These are phyloP conservation scores for Scaptomyza graminum DNA, from an alignment of 1,140 invertebrate species.

Conservation along the genomic window DNA sequence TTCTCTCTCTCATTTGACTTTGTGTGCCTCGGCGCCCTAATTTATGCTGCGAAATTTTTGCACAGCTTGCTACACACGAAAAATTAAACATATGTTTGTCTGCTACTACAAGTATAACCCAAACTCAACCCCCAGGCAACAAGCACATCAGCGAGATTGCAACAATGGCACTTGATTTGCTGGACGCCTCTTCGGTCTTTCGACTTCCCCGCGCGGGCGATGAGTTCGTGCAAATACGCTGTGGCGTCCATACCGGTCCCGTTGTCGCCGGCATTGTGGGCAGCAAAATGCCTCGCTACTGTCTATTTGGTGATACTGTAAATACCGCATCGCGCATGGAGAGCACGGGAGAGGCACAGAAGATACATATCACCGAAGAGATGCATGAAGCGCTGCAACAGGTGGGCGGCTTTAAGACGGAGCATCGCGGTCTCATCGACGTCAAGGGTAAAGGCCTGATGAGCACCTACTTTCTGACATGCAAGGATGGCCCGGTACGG, in stretches of 20 bases:
- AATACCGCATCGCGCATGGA: slow-evolving; percentile 93
- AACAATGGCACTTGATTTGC: slow-evolving; percentile 92
- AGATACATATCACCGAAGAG: slow-evolving; percentile 95
- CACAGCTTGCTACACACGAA: neutral
- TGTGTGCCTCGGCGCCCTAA: slow-evolving; percentile 57
- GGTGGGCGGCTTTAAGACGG: slow-evolving; percentile 92
- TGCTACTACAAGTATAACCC: neutral
- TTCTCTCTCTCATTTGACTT: too few species aligned
- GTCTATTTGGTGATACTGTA: slow-evolving; percentile 93
- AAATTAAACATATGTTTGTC: slow-evolving; percentile 39
- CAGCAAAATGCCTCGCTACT: slow-evolving; percentile 93
- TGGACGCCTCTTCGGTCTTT: slow-evolving; percentile 91
- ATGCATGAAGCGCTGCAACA: slow-evolving; percentile 92
- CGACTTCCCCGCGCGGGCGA: slow-evolving; percentile 88
- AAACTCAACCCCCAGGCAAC: slow-evolving; percentile 85
- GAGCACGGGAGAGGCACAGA: slow-evolving; percentile 91
- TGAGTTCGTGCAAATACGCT: slow-evolving; percentile 88
- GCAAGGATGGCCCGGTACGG: slow-evolving; percentile 88
- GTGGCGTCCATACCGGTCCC: slow-evolving; percentile 90
- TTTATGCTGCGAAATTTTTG: slow-evolving; percentile 58
- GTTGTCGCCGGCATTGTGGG: slow-evolving; percentile 91
- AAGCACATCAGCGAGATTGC: slow-evolving; percentile 94
- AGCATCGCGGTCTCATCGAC: slow-evolving; percentile 91
- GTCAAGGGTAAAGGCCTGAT: slow-evolving; percentile 96
- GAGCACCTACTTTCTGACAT: slow-evolving; percentile 95